Base-by-base conservation (phyloP, 1,140 invertebrate species). In the Drosophila pruinosa region DNA sequence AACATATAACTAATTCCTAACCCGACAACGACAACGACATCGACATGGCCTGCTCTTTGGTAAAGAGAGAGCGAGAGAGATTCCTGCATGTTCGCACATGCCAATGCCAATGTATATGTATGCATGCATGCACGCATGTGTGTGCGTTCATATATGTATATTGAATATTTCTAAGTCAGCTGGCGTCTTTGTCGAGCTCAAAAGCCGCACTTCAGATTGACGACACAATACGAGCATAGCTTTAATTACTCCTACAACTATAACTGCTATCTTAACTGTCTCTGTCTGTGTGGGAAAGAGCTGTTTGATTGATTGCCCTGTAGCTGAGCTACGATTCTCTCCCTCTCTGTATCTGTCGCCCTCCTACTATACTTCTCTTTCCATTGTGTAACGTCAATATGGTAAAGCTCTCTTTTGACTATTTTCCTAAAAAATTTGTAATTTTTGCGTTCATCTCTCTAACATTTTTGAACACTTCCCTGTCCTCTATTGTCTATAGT, bases 231-330 rank as follows among this genome's bases (percentile, higher is more conserved):
- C 41, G 19, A 10, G 3, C 15, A n/a, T 43, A 43, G 10, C 2
- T 21, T 21, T 6, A 47, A 21, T 28, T 34, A n/a, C n/a, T 12
- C 4, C 21, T 41, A 26, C 26, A 28, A 19, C 12, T 21, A 36
- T 36, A 19, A 21, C 28, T 19, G 4, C n/a, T 52, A 22, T 36
- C 5, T 8, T 22, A 38, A 4, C 19, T 36, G 15, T 7, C 14
- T 15, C 21, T 26, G 3, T 24, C 12, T n/a, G 5, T 19, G 14
- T 39, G 12, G 14, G 45, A 12, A 14, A 15, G 15, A 54, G 12
- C 31, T 39, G 22, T 3, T 68, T 61, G 56, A 68, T 68, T 61
- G 65, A 45, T 69, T 69, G 57, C 57, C 47, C 57, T 43, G 38
- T 52, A 68, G 56, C 45, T 61, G 47, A 34, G 57, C 48, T 62